phyloP scores from a whole-genome alignment of 2,113 vertebrate genomes.

The Microcebus murinus region DNA sequence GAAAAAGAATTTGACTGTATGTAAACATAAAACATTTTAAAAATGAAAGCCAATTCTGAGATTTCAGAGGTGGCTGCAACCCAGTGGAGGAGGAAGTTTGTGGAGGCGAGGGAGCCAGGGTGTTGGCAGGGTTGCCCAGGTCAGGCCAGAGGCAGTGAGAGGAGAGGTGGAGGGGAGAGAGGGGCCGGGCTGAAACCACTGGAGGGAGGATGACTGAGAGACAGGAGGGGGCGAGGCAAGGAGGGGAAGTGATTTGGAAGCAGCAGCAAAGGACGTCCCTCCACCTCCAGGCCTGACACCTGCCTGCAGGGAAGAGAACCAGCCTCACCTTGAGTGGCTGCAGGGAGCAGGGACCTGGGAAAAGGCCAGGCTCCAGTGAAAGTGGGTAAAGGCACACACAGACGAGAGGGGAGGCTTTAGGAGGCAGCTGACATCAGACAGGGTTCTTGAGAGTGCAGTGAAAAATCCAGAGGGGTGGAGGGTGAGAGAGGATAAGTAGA shows the following conservation, averaged over 20 bases:
- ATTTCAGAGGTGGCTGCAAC: background rate
- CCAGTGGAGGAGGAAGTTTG: background rate
- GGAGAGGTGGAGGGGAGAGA: background rate
- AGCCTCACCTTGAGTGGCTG: background rate
- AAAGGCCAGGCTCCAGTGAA: background rate
- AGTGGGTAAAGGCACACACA: background rate
- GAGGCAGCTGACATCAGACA: background rate
- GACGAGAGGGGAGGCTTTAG: background rate
- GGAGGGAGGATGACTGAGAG: background rate
- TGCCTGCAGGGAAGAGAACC: background rate
- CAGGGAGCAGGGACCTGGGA: background rate
- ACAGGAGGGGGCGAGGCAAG: background rate
- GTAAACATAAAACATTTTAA: background rate
- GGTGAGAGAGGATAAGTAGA: background rate
- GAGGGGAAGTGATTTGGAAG: background rate
- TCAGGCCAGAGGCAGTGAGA: too few relatives aligned
- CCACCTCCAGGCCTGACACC: background rate
- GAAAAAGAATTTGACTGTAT: background rate
- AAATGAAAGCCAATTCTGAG: background rate
- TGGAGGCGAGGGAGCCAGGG: background rate
- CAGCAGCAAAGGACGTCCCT: background rate
- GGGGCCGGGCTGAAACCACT: background rate
- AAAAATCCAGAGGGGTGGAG: background rate
- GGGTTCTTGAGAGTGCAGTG: background rate
- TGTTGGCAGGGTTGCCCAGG: too few relatives aligned